Percentiles rank a stretch among this genome's conserved stretches.
These are phyloP conservation scores for Melanaphis sacchari DNA, from an alignment of 1,140 invertebrate species.

Conservation along the genomic window DNA sequence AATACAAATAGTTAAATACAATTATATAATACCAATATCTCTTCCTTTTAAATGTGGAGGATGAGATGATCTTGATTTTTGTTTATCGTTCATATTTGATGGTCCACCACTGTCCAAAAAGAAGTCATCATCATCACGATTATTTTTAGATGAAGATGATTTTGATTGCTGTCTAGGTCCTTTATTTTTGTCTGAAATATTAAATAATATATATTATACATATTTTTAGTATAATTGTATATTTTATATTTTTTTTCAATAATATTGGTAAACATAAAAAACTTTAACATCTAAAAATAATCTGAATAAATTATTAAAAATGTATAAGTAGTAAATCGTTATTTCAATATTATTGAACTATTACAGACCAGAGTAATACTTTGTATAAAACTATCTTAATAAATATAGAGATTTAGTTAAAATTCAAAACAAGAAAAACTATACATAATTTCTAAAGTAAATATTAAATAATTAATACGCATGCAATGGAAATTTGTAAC, in stretches of 20 bases:
- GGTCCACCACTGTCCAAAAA: not conserved
- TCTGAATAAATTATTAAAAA: not conserved
- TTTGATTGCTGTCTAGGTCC: slow-evolving; percentile 11
- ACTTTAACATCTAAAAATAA: not conserved
- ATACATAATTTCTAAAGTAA: not conserved
- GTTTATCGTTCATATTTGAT: not conserved
- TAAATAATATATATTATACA: not conserved
- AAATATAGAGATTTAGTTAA: not conserved
- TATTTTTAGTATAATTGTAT: not conserved
- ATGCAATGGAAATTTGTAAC: not conserved
- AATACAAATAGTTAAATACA: not conserved
- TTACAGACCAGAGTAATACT: not conserved
- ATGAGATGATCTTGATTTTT: slow-evolving; percentile 6
- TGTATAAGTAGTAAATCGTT: not conserved
- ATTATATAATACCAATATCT: slow-evolving; percentile 20
- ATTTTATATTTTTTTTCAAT: not conserved
- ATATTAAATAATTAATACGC: not conserved
- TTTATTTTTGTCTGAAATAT: slow-evolving; percentile 47
- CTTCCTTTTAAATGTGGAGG: slow-evolving; percentile 46
- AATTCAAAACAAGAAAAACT: not conserved
- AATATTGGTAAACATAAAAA: not conserved
- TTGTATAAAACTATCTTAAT: not conserved
- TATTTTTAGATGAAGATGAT: not conserved
- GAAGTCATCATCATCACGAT: not conserved
- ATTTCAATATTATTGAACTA: not conserved